A percentile compares a stretch with the other conserved stretches of the same genome.
Evolutionary conservation across 1,140 invertebrate genomes (phyloP).

Genomic region (Ylistrum balloti): DNA sequence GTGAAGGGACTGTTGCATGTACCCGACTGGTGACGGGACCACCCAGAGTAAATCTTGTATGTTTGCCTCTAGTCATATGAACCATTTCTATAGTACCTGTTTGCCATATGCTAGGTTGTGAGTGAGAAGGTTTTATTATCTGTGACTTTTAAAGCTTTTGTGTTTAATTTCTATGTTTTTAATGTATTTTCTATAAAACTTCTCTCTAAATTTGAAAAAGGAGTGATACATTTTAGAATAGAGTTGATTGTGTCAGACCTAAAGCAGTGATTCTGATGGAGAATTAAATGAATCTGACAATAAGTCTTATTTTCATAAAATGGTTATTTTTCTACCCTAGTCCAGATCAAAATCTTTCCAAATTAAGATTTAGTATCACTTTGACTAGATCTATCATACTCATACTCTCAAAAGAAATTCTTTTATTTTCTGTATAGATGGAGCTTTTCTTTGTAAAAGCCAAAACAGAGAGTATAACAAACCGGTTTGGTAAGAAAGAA

Average conservation of each 20-base stretch:
- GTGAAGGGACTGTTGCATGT: too few species aligned
- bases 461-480: too few species aligned
- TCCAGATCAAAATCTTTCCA: not conserved
- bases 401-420: too few species aligned
- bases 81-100: not conserved
- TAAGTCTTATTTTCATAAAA: not conserved
- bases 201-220: not conserved
- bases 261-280: not conserved
- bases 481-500: too few species aligned
- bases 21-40: too few species aligned
- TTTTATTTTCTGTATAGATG: too few species aligned
- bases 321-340: not conserved
- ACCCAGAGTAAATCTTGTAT: not conserved
- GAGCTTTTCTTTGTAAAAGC: too few species aligned
- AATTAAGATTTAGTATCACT: too few species aligned
- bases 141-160: not conserved
- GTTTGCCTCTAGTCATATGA: not conserved
- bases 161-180: conserved; percentile 8
- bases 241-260: not conserved
- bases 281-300: not conserved
- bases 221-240: not conserved
- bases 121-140: not conserved
- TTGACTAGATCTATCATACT: too few species aligned
- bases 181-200: too few species aligned
- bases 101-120: conserved; percentile 23